Evolutionary conservation across 1,140 invertebrate genomes (phyloP).

Genomic region (Drosophila quadrilineata): DNA sequence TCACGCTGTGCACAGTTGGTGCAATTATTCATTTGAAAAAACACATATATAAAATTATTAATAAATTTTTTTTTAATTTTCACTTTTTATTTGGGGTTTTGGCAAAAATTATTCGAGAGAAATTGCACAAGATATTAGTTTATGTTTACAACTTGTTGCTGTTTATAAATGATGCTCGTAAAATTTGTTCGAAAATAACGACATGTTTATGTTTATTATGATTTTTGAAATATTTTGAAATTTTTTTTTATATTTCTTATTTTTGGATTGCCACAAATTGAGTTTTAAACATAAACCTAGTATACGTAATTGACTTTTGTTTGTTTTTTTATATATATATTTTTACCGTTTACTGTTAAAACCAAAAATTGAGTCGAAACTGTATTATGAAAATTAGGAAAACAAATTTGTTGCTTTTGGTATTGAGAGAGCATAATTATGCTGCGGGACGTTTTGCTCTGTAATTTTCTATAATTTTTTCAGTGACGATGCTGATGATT

Average conservation of each 20-base stretch:
- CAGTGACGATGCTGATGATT: no score
- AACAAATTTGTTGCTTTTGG: no score
- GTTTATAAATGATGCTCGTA: conserved; percentile 45
- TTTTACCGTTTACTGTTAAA: no score
- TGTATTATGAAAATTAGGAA: conserved; percentile 29
- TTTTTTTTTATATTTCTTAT: conserved; percentile 7
- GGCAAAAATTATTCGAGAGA: background rate
- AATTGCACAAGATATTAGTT: conserved; percentile 3
- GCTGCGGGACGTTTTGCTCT: conserved; percentile 14
- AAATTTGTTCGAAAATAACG: conserved; percentile 31
- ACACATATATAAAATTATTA: no score
- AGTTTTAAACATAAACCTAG: background rate
- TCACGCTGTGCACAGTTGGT: no score
- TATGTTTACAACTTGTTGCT: conserved; percentile 25
- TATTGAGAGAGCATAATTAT: conserved; percentile 20
- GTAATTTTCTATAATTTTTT: conserved; percentile 18
- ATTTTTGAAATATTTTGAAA: background rate
- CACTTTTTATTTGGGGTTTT: background rate
- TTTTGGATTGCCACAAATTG: conserved; percentile 4
- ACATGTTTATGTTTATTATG: conserved; percentile 11
- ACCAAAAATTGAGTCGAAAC: conserved; percentile 16
- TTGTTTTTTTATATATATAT: no score
- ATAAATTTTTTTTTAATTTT: no score
- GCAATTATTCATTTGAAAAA: no score
- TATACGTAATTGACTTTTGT: no score